Base-by-base conservation (phyloP, 2,797 vertebrate genomes). In the Channallabes apus region DNA sequence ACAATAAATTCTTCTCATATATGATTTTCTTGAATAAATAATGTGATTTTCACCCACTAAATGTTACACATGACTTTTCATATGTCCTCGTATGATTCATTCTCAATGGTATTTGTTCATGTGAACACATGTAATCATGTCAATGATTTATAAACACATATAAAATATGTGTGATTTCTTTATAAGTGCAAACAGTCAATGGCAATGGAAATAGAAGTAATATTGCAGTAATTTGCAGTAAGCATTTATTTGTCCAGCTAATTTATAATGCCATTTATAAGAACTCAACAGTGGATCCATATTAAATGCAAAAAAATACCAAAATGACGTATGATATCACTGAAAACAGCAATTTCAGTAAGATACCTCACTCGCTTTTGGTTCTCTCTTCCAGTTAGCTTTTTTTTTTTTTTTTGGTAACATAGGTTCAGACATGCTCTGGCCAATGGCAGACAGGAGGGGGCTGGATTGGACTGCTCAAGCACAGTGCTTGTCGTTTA, bases 401-500 rank as follows among this genome's bases (percentile, higher is more conserved):
- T 56, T 84, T 85, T 67, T 84, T 87, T 3, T 69, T 67, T 32
- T 27, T 29, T 65, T 29, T 85, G 56, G 84, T 87, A 79, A 61
- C 46, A 41, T 29, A 46, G 82, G 67, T 83, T 62, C 93, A 94
- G 92, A 94, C 94, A 92, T 94, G 85, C 84, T 90, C 88, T 92
- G 93, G 91, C 95, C 95, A 96, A 96, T 96, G 91, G 93, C 62
- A 91, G 92, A 90, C 88, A 88, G 92, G 91, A 91, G 93, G 95
- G 95, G 95, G 95, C 91, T 88, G 95, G 94, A 92, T 94, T 92
- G 93, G 93, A 92, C 90, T 88, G 87, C 88, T 93, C 89, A 29
- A 29, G 62, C 83, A 75, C 87, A 90, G 91, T 92, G 93, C 91
- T 92, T 91, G 91, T 93, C 92, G 93, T 94, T 92, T 95, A 95